Base-by-base conservation (phyloP, 2,888 invertebrate genomes). In the Andricus quercusramuli region DNA sequence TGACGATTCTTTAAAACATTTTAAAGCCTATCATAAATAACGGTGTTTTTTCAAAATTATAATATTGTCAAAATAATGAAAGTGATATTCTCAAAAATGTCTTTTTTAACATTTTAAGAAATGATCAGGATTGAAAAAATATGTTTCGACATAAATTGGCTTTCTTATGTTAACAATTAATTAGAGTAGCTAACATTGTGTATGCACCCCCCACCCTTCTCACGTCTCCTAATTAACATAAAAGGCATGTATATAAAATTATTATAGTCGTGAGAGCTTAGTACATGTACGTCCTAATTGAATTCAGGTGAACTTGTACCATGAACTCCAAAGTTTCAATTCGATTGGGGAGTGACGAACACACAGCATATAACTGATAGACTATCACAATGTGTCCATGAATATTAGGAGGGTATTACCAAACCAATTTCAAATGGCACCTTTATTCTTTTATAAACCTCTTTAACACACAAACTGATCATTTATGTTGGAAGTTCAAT, bases 261-360 rank as follows among this genome's bases (percentile, higher is more conserved):
- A 56, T 56, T 56, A 2, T n/a, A 56, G 11, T 9, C 59, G 9
- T 22, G n/a, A 59, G 22, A 59, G 59, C 13, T 59, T 59, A 11
- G 22, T n/a, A 59, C 13, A 13, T 22, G 59, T 22, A 22, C n/a
- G 22, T 56, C 1, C n/a, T 59, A 59, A 59, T 59, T 59, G 59
- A 59, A 59, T 59, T 59, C 13, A 59, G 11, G 11, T 59, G 22
- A 11, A 22, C 22, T 59, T 22, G 59, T 22, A 59, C 59, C 59
- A 59, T 3, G 11, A 59, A 22, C 13, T 59, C 22, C n/a, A 0
- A 59, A 74, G 74, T 74, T 74, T 74, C 56, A 74, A 74, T 74
- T 74, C 51, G 74, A 74, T 74, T 56, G 29, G 56, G n/a, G 59
- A 74, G 37, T 56, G 56, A 74, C 74, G 29, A 74, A 29, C 15